Evolutionary conservation across 2,113 vertebrate genomes (phyloP).

Genomic region (Carlito syrichta): DNA sequence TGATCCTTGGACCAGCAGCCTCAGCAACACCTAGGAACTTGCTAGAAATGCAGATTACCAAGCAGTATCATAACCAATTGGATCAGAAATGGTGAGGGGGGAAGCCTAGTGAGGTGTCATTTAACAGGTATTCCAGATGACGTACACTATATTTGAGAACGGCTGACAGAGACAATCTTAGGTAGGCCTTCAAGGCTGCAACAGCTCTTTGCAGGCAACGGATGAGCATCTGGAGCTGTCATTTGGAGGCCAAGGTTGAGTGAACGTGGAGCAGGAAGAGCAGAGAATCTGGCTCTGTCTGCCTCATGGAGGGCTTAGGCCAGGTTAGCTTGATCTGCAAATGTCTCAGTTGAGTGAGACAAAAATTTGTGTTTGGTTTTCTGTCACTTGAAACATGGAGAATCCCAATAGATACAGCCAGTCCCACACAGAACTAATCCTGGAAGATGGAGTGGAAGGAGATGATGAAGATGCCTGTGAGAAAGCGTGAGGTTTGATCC

Average conservation of each 20-base stretch:
- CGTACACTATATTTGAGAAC: not conserved
- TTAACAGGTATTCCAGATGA: not conserved
- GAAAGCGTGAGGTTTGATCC: not conserved
- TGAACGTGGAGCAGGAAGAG: not conserved
- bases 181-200: not conserved
- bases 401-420: not conserved
- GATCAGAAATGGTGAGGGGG: not conserved
- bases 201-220: not conserved
- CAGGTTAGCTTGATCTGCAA: not conserved
- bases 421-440: not conserved
- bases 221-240: too few species aligned
- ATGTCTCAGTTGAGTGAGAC: not conserved
- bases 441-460: not conserved
- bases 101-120: not conserved
- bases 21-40: not conserved
- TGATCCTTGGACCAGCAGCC: not conserved
- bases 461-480: not conserved
- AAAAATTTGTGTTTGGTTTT: not conserved
- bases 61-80: not conserved
- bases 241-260: not conserved
- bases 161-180: too few species aligned
- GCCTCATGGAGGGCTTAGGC: not conserved
- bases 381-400: not conserved
- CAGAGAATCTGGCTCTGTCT: not conserved
- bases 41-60: not conserved